phyloP scores from a whole-genome alignment of 2,113 vertebrate genomes.

The Lucifuga dentata region DNA sequence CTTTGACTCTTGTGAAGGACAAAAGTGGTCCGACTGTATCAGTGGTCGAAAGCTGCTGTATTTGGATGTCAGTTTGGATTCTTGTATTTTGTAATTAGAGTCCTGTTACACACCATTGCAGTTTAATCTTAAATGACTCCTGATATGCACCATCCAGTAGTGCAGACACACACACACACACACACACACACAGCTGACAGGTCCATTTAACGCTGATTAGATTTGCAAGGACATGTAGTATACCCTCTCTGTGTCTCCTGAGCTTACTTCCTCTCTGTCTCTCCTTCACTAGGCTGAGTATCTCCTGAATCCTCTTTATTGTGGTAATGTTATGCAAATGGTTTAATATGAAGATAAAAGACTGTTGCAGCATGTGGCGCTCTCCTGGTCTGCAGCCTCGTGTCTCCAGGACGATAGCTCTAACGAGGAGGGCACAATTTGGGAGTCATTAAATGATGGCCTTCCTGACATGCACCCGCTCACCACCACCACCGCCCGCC shows the following conservation, averaged over 20 bases:
- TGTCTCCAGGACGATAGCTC: slow-evolving; percentile 81
- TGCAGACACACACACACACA: slow-evolving; percentile 35
- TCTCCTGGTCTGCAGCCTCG: slow-evolving; percentile 82
- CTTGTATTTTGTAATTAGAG: slow-evolving; percentile 73
- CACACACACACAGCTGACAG: slow-evolving; percentile 68
- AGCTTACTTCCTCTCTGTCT: slow-evolving; percentile 45
- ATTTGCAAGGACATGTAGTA: slow-evolving; percentile 83
- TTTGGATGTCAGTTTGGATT: slow-evolving; percentile 62
- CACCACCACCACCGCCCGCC: slow-evolving; percentile 70
- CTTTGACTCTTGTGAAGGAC: slow-evolving; percentile 45
- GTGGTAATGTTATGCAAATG: slow-evolving; percentile 86
- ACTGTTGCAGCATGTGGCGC: slow-evolving; percentile 77
- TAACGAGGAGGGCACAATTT: slow-evolving; percentile 86
- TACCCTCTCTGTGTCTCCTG: slow-evolving; percentile 72
- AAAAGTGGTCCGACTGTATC: slow-evolving; percentile 36
- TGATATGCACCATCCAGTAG: slow-evolving; percentile 63
- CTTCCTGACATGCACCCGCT: slow-evolving; percentile 80
- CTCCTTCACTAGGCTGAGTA: slow-evolving; percentile 74
- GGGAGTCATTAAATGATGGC: slow-evolving; percentile 85
- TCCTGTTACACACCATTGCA: slow-evolving; percentile 53
- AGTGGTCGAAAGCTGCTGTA: slow-evolving; percentile 42
- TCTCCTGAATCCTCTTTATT: slow-evolving; percentile 73
- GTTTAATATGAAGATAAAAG: slow-evolving; percentile 87
- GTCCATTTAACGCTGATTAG: slow-evolving; percentile 85
- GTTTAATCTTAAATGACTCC: slow-evolving; percentile 75